A percentile compares a stretch with the other conserved stretches of the same genome.
Conservation (phyloP, 2,888 invertebrate species). For the Boloria selene region DNA sequence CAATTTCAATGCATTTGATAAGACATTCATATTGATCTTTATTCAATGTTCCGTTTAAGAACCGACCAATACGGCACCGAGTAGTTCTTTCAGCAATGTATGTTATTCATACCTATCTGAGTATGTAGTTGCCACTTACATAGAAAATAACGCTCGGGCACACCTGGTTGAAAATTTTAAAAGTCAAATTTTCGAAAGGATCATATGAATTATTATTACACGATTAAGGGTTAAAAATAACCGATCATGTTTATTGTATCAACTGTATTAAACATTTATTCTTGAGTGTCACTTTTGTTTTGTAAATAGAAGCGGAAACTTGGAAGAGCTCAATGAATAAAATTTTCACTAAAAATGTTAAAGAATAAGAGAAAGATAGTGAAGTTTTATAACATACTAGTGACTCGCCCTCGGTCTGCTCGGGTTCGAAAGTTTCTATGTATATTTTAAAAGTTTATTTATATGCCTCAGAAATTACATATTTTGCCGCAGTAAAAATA, state of each 20-base stretch:
- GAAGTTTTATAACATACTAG: too few species aligned
- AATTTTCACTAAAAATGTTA: constrained; percentile 8
- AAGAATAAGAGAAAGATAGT: not conserved
- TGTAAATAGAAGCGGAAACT: not conserved
- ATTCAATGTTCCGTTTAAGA: constrained; percentile 41
- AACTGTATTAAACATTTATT: constrained; percentile 28
- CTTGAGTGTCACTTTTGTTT: constrained; percentile 20
- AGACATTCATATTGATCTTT: constrained; percentile 43
- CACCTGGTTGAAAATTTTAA: constrained; percentile 64
- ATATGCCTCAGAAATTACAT: too few species aligned
- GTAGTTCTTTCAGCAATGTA: constrained; percentile 5
- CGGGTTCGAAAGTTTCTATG: too few species aligned
- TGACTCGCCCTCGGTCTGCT: too few species aligned
- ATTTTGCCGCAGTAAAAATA: too few species aligned
- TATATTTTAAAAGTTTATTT: too few species aligned
- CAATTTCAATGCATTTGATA: constrained; percentile 48
- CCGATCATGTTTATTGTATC: constrained; percentile 27
- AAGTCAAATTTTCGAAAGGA: constrained; percentile 61
- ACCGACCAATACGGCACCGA: constrained; percentile 23
- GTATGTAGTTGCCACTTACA: constrained; percentile 6
- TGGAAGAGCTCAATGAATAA: constrained; percentile 5
- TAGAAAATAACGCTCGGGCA: constrained; percentile 33
- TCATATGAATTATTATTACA: constrained; percentile 49
- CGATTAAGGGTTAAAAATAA: constrained; percentile 32
- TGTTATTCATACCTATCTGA: not conserved